phyloP scores from a whole-genome alignment of 2,888 invertebrate genomes.

The Glyphotaelius pellucidus region DNA sequence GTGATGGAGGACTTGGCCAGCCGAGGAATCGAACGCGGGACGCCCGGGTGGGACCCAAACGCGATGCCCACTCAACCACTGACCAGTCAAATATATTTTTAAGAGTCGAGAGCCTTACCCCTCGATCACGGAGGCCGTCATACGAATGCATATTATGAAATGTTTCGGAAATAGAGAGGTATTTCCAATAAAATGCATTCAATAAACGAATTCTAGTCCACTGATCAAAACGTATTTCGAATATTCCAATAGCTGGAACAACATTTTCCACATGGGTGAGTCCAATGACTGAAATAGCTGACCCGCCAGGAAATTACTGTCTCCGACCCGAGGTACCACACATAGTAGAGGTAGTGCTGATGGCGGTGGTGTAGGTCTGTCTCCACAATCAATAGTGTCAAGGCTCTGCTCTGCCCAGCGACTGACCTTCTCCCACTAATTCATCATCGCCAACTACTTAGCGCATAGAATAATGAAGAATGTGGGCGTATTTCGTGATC shows the following conservation, averaged over 20 bases:
- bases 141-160: too few relatives aligned
- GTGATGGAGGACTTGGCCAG: too few relatives aligned
- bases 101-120: too few relatives aligned
- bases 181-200: background rate
- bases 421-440: background rate
- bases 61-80: too few relatives aligned
- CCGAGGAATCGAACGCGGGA: too few relatives aligned
- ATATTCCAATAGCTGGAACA: background rate
- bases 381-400: slow-evolving; percentile 41
- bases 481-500: too few relatives aligned
- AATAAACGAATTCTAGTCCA: background rate
- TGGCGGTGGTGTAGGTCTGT: background rate
- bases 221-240: too few relatives aligned
- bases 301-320: slow-evolving; percentile 23
- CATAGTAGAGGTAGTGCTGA: background rate
- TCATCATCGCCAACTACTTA: background rate
- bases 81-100: too few relatives aligned
- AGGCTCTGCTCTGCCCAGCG: slow-evolving; percentile 16
- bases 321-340: background rate
- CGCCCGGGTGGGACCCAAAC: too few relatives aligned
- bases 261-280: background rate
- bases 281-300: background rate
- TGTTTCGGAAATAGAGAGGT: background rate
- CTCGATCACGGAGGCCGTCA: too few relatives aligned
- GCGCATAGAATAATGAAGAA: too few relatives aligned